Conservation (phyloP, 2,888 invertebrate genomes). For the Unio delphinus region DNA sequence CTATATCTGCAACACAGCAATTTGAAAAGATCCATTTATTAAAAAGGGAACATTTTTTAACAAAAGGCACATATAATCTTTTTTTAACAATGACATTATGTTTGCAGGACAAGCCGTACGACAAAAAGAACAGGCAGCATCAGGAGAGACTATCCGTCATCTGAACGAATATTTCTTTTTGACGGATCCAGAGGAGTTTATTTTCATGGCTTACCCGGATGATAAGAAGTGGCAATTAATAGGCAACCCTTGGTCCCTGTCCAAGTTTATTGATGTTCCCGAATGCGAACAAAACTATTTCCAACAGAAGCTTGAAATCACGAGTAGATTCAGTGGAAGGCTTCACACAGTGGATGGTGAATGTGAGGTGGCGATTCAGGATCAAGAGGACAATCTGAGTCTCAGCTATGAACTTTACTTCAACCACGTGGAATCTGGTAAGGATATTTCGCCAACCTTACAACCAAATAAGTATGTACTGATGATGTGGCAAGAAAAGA, state of each 20-base stretch:
- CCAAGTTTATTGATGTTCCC: conserved; percentile 13
- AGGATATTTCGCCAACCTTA: conserved; percentile 22
- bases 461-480: conserved; percentile 41
- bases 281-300: conserved; percentile 16
- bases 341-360: conserved; percentile 15
- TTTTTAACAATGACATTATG: too few species aligned
- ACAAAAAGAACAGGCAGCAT: conserved; percentile 12
- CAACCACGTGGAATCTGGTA: conserved; percentile 36
- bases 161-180: conserved; percentile 27
- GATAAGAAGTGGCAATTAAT: conserved; percentile 23
- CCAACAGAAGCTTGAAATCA: conserved; percentile 8
- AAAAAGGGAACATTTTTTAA: too few species aligned
- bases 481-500: conserved; percentile 21
- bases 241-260: conserved; percentile 9
- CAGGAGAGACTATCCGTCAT: conserved; percentile 6
- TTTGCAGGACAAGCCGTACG: conserved; percentile 6
- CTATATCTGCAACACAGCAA: too few species aligned
- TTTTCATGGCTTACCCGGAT: conserved; percentile 13
- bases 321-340: conserved; percentile 7
- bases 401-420: conserved; percentile 36
- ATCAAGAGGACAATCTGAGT: conserved; percentile 10
- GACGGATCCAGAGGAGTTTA: conserved; percentile 23
- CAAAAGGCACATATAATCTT: too few species aligned
- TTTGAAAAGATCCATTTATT: too few species aligned
- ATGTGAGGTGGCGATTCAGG: conserved; percentile 19